Percentiles rank a stretch among this genome's conserved stretches.
Evolutionary conservation across 2,888 invertebrate genomes (phyloP).

Genomic region (Ceramica pisi): DNA sequence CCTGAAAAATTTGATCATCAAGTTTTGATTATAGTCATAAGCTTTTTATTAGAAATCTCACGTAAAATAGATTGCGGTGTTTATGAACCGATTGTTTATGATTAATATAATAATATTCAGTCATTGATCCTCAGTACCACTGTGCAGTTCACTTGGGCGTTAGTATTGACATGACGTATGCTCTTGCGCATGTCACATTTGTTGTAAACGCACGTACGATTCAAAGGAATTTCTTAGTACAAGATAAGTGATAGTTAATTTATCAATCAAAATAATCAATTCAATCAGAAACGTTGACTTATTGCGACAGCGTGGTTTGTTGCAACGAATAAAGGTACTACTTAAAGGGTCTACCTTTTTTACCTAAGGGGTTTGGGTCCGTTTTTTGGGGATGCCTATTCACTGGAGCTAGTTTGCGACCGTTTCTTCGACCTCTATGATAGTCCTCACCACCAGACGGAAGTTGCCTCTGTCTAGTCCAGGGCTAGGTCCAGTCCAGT

Average conservation of each 20-base stretch:
- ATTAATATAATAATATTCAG: too few relatives aligned
- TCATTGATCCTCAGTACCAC: not conserved
- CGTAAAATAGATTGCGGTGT: not conserved
- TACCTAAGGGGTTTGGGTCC: too few relatives aligned
- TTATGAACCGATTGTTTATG: not conserved
- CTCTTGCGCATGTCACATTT: constrained; percentile 3
- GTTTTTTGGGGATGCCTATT: too few relatives aligned
- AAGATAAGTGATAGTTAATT: constrained; percentile 13
- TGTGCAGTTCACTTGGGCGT: not conserved
- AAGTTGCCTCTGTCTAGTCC: too few relatives aligned
- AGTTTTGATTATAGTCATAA: too few relatives aligned
- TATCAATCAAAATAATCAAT: not conserved
- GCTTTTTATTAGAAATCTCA: too few relatives aligned
- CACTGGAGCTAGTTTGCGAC: too few relatives aligned
- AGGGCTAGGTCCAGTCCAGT: too few relatives aligned
- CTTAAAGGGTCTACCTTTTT: too few relatives aligned
- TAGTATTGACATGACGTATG: constrained; percentile 2
- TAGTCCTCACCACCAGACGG: too few relatives aligned
- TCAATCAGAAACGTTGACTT: not conserved
- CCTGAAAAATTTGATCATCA: too few relatives aligned
- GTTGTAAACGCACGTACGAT: constrained; percentile 34
- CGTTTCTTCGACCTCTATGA: too few relatives aligned
- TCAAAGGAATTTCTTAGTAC: constrained; percentile 9
- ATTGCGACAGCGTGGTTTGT: not conserved
- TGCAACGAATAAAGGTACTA: not conserved